Percentiles rank a stretch among this genome's conserved stretches.
phyloP scores from a whole-genome alignment of 2,797 vertebrate genomes.

The Nothura maculosa region DNA sequence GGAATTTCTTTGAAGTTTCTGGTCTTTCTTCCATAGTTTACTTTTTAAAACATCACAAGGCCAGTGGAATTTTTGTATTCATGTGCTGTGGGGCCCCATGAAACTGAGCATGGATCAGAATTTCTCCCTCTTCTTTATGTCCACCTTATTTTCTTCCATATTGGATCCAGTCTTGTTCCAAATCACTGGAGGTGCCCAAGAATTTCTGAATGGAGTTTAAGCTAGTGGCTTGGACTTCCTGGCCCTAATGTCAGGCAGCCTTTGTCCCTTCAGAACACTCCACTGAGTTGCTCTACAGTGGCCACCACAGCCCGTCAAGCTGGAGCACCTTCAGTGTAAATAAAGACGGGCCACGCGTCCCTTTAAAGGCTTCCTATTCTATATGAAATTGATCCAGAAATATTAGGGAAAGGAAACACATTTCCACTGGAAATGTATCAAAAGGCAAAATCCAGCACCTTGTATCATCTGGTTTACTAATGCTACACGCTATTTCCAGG shows the following conservation, averaged over 20 bases:
- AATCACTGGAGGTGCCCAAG: background rate
- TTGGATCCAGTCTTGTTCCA: background rate
- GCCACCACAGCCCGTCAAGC: fast-evolving
- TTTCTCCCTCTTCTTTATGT: conserved; percentile 20
- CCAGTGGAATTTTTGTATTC: conserved; percentile 62
- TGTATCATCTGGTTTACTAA: conserved; percentile 45
- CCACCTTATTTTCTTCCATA: conserved; percentile 19
- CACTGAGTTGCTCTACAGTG: background rate
- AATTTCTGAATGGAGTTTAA: background rate
- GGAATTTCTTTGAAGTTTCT: conserved; percentile 76
- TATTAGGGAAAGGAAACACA: background rate
- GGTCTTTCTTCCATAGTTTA: conserved; percentile 69
- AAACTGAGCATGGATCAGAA: conserved; percentile 25
- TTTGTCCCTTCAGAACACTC: background rate
- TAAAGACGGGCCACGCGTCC: background rate
- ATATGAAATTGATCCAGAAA: conserved; percentile 17
- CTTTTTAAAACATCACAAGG: conserved; percentile 75
- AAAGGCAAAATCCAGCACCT: conserved; percentile 19
- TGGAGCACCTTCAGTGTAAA: background rate
- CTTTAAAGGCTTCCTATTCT: background rate
- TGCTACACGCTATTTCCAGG: conserved; percentile 13
- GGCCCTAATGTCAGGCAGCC: background rate
- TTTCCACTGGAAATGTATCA: conserved; percentile 50
- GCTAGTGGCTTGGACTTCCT: background rate
- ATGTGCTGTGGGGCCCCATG: conserved; percentile 47